These are phyloP conservation scores for Numenius arquata DNA, from an alignment of 2,113 vertebrate species.

Conservation along the genomic window DNA sequence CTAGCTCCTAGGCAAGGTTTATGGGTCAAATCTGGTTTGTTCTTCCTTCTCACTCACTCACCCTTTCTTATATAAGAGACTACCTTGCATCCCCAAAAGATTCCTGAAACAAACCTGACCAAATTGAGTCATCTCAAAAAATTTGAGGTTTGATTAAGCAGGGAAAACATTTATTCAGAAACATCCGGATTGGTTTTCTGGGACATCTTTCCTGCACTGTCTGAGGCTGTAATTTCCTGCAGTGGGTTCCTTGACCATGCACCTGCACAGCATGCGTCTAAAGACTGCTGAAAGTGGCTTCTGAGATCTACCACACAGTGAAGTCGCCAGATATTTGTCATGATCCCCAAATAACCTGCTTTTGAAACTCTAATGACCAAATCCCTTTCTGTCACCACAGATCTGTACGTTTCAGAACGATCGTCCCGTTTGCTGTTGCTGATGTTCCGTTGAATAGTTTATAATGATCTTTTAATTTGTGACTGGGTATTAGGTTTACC, in stretches of 20 bases:
- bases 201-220: not conserved
- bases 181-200: not conserved
- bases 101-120: not conserved
- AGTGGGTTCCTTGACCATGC: not conserved
- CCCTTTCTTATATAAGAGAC: not conserved
- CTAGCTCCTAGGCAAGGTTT: not conserved
- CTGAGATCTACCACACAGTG: not conserved
- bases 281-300: not conserved
- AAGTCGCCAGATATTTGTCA: not conserved
- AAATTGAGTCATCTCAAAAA: not conserved
- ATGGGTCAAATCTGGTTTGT: not conserved
- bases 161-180: not conserved
- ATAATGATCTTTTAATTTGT: not conserved
- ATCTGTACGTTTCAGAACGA: not conserved
- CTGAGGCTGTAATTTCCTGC: not conserved
- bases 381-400: not conserved
- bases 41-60: not conserved
- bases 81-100: not conserved
- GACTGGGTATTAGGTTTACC: not conserved
- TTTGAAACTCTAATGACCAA: not conserved
- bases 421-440: not conserved
- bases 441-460: not conserved
- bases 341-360: not conserved
- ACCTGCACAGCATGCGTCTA: not conserved
- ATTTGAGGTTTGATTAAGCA: not conserved